Evolutionary conservation across 2,888 invertebrate species (phyloP).

Genomic region (Blera fallax): DNA sequence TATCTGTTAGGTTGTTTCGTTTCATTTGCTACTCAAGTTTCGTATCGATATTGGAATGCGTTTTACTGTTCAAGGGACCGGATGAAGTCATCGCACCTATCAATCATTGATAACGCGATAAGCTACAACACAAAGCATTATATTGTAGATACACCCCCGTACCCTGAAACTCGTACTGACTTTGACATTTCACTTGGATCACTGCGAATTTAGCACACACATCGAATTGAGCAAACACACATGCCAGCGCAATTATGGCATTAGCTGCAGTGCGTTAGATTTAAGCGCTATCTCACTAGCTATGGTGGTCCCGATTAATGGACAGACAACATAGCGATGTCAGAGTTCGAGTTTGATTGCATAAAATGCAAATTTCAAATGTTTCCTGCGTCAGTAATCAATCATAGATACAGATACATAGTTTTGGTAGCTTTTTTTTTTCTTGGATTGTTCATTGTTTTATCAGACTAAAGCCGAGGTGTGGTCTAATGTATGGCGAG

Average conservation of each 20-base stretch:
- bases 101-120: constrained; percentile 65
- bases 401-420: constrained; percentile 33
- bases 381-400: constrained; percentile 10
- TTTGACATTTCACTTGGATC: constrained; percentile 46
- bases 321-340: constrained; percentile 29
- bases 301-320: constrained; percentile 6
- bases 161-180: constrained; percentile 8
- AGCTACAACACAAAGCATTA: constrained; percentile 3
- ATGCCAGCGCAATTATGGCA: neutral
- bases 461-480: constrained; percentile 17
- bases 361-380: constrained; percentile 54
- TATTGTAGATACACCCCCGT: neutral
- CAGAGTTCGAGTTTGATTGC: constrained; percentile 40
- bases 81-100: constrained; percentile 63
- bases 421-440: neutral
- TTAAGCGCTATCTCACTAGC: constrained; percentile 33
- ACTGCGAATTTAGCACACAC: constrained; percentile 26
- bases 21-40: constrained; percentile 9
- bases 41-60: constrained; percentile 52
- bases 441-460: neutral
- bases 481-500: constrained; percentile 49
- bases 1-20: constrained; percentile 5
- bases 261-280: constrained; percentile 14
- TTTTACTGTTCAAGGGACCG: constrained; percentile 30
- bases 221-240: neutral